Evolutionary conservation across 2,888 invertebrate species (phyloP).

Genomic region (Linyphia triangularis): DNA sequence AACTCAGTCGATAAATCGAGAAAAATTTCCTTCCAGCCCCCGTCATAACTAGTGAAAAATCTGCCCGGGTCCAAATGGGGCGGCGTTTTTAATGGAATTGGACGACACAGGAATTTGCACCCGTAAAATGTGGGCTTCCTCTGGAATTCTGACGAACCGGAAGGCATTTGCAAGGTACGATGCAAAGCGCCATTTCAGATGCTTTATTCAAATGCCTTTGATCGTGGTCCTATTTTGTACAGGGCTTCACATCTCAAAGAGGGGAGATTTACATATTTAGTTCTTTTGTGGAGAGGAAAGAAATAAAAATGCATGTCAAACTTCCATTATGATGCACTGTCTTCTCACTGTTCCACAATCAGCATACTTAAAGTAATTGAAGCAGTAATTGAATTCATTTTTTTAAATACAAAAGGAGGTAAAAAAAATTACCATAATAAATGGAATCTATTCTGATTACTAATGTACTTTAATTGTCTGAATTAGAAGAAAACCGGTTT

Average conservation of each 20-base stretch:
- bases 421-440: too few relatives aligned
- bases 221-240: not conserved
- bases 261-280: too few relatives aligned
- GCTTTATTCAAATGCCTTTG: not conserved
- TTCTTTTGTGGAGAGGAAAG: too few relatives aligned
- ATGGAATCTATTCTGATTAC: too few relatives aligned
- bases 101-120: constrained; percentile 60
- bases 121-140: constrained; percentile 40
- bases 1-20: constrained; percentile 66
- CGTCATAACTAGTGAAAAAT: constrained; percentile 73
- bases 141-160: constrained; percentile 26
- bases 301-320: too few relatives aligned
- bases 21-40: constrained; percentile 40
- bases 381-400: too few relatives aligned
- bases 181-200: constrained; percentile 12
- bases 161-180: constrained; percentile 22
- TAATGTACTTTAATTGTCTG: too few relatives aligned
- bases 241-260: not conserved
- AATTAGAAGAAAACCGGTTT: too few relatives aligned
- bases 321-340: too few relatives aligned
- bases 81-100: constrained; percentile 68
- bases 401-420: too few relatives aligned
- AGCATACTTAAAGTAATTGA: too few relatives aligned
- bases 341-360: too few relatives aligned
- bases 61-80: constrained; percentile 45